Conservation (phyloP, 2,113 vertebrate genomes). For the Lethenteron reissneri region DNA sequence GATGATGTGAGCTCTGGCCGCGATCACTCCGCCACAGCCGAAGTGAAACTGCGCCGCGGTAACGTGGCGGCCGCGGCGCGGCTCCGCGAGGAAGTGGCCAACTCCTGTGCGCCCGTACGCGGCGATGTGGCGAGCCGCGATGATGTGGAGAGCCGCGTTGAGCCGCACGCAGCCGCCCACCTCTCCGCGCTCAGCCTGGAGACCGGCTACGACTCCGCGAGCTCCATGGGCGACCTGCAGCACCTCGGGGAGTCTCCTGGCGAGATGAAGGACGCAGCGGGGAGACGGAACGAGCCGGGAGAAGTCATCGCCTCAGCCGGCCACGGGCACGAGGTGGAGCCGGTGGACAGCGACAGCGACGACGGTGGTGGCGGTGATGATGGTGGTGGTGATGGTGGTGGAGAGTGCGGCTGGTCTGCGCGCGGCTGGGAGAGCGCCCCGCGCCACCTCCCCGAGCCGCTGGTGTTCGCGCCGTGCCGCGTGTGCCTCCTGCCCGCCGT, state of each 20-base stretch:
- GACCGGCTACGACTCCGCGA: not conserved
- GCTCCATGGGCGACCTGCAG: not conserved
- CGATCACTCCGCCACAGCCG: no score
- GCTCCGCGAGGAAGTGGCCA: no score
- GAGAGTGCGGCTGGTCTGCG: not conserved
- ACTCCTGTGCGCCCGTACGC: no score
- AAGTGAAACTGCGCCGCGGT: no score
- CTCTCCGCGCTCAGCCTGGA: constrained; percentile 4
- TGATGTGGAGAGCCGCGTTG: no score
- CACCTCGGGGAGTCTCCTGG: not conserved
- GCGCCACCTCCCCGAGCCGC: constrained; percentile 13
- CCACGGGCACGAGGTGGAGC: not conserved
- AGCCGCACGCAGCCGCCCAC: no score
- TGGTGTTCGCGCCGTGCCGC: constrained; percentile 43
- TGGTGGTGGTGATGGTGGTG: not conserved
- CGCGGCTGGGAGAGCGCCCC: not conserved
- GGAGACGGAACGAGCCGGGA: no score
- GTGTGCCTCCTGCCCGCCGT: constrained; percentile 64
- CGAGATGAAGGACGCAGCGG: no score
- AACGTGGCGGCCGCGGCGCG: no score
- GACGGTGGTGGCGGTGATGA: not conserved
- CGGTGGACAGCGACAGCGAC: not conserved
- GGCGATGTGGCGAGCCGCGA: no score
- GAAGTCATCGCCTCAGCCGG: not conserved
- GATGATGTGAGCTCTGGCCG: no score